Base-by-base conservation (phyloP, 2,888 invertebrate species). In the Endomychus coccineus region DNA sequence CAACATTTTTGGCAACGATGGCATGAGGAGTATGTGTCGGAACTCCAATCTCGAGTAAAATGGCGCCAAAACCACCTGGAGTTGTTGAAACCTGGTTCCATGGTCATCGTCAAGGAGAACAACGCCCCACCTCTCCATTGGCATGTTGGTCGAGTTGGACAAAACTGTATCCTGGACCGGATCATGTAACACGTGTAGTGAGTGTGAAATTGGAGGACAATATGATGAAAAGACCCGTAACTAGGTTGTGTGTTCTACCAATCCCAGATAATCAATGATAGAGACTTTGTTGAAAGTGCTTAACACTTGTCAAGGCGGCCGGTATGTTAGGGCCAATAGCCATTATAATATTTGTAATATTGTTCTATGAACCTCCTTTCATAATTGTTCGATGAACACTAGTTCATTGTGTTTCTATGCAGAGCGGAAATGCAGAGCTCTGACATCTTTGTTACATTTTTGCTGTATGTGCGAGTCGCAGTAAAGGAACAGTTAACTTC, bases 1-100 rank as follows among this genome's bases (percentile, higher is more conserved):
- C 35, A 39, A 33, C 30, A 40, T 9, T 42, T 41, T 28, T 46
- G 42, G 46, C 17, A 16, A 3, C 16, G 43, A 9, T 44, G 44
- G 44, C 16, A 24, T 7, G 12, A 15, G 2, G 46, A 46, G 16
- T 42, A 44, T 12, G 12, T 46, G 6, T 22, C 34, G 2, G 34
- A 40, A 16, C 25, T 44, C 1, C 42, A 46, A 19, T 12, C 12
- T 4, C 21, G 42, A 7, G 19, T 27, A 9, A 45, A 44, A 37
- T 45, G 43, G 43, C 16, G 16, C 7, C 23, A 21, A 11, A 17
- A 34, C 6, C 14, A n/a, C 6, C 6, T 21, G 9, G 13, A 37
- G 5, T 4, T 30, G 14, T 16, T 40, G 9, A 36, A 38, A 11
- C n/a, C 31, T 10, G 39, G 39, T 16, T 7, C 37, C 1, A 27